Evolutionary conservation across 2,888 invertebrate species (phyloP).

Genomic region (Lissonota sp.): DNA sequence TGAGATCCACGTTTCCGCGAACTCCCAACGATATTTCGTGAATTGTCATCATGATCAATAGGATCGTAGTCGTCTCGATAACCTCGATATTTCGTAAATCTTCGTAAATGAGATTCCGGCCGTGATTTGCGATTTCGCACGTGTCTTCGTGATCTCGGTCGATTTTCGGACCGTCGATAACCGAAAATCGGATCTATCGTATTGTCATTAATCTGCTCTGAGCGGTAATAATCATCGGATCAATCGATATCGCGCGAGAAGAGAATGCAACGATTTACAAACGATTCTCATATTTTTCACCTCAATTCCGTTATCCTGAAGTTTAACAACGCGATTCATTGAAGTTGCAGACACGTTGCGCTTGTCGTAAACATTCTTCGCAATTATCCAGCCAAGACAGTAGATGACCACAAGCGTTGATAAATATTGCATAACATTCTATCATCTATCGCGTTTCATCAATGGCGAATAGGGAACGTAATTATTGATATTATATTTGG

Average conservation of each 20-base stretch:
- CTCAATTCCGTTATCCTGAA: not conserved
- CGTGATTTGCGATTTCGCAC: constrained; percentile 8
- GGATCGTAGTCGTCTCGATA: not conserved
- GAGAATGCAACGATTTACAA: not conserved
- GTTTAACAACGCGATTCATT: not conserved
- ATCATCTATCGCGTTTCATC: constrained; percentile 26
- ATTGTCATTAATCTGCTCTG: constrained; percentile 38
- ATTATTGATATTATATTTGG: not conserved
- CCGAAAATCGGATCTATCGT: constrained; percentile 5
- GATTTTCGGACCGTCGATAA: constrained; percentile 13
- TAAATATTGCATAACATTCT: constrained; percentile 74
- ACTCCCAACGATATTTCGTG: not conserved
- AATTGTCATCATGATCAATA: not conserved
- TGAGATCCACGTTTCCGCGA: constrained; percentile 1
- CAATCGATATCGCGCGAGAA: not conserved
- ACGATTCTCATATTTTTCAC: not conserved
- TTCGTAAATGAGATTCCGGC: constrained; percentile 12
- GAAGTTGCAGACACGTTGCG: not conserved
- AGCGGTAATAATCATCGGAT: not conserved
- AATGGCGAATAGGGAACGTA: not conserved
- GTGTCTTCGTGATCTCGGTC: constrained; percentile 30
- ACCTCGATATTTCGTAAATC: not conserved
- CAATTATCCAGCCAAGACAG: constrained; percentile 66
- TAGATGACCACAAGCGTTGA: constrained; percentile 66
- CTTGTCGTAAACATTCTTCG: constrained; percentile 37